Conservation (phyloP, 2,113 vertebrate genomes). For the Charina bottae region DNA sequence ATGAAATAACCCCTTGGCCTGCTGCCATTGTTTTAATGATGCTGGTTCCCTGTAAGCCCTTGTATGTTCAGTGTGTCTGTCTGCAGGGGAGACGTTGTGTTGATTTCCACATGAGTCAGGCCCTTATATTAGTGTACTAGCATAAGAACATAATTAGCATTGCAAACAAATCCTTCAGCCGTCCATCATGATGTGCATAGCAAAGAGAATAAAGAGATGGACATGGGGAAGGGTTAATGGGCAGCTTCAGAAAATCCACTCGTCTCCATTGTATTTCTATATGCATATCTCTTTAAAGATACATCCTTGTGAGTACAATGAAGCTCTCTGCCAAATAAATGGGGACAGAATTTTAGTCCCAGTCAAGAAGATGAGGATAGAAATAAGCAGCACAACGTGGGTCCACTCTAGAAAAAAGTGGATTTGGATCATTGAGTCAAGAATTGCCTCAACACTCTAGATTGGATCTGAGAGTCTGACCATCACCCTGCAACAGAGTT, state of each 20-base stretch:
- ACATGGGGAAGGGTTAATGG: neutral
- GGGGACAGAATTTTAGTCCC: neutral
- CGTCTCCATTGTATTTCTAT: neutral
- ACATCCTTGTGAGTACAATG: neutral
- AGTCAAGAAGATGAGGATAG: neutral
- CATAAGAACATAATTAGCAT: neutral
- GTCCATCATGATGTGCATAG: neutral
- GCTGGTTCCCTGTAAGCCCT: neutral
- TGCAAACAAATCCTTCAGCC: neutral
- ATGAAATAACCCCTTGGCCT: neutral
- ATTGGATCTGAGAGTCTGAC: neutral
- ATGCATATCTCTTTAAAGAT: neutral
- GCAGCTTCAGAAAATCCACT: neutral
- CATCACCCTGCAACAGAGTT: neutral
- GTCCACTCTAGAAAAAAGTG: neutral
- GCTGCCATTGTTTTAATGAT: neutral
- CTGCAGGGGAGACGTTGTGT: too few relatives aligned
- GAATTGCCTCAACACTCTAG: neutral
- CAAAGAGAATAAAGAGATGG: neutral
- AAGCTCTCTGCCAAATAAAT: neutral
- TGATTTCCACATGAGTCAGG: neutral
- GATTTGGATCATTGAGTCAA: neutral
- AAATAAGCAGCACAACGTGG: fast-evolving
- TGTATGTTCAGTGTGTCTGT: neutral
- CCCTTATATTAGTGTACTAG: neutral